phyloP scores from a whole-genome alignment of 2,113 vertebrate genomes.

The Syngnathus floridae region DNA sequence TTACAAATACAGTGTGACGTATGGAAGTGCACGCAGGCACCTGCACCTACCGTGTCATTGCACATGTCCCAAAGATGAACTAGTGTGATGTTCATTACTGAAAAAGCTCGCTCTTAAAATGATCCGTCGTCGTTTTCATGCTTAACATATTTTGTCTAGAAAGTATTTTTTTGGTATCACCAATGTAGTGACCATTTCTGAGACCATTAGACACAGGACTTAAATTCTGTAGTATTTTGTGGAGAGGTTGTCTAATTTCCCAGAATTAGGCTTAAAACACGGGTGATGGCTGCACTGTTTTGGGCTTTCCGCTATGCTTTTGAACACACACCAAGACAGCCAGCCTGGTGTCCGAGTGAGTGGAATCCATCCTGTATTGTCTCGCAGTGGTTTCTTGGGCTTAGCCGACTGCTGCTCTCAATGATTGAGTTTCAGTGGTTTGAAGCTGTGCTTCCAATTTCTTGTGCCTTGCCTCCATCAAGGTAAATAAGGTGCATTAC shows the following conservation, averaged over 20 bases:
- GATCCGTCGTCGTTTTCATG: too few species aligned
- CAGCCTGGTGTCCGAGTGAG: background rate
- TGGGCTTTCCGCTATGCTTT: background rate
- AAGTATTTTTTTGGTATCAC: too few species aligned
- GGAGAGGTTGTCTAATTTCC: background rate
- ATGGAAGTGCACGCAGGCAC: too few species aligned
- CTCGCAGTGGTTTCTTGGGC: background rate
- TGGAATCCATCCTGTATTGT: background rate
- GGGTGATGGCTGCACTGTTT: background rate
- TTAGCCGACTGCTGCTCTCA: background rate
- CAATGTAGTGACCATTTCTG: background rate
- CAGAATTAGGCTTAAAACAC: background rate
- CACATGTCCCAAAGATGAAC: too few species aligned
- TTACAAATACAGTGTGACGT: too few species aligned
- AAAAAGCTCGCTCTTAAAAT: too few species aligned
- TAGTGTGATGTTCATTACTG: too few species aligned
- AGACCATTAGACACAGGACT: background rate
- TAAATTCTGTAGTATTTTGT: background rate
- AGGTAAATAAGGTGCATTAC: slow-evolving; percentile 6
- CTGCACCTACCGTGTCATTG: too few species aligned
- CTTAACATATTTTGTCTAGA: too few species aligned
- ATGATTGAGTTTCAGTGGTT: background rate
- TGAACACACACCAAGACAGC: background rate
- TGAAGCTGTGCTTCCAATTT: slow-evolving; percentile 2
- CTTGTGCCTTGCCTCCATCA: background rate